Percentiles rank a stretch among this genome's conserved stretches.
These are phyloP conservation scores for Iguana delicatissima DNA, from an alignment of 2,797 vertebrate species.

Conservation along the genomic window DNA sequence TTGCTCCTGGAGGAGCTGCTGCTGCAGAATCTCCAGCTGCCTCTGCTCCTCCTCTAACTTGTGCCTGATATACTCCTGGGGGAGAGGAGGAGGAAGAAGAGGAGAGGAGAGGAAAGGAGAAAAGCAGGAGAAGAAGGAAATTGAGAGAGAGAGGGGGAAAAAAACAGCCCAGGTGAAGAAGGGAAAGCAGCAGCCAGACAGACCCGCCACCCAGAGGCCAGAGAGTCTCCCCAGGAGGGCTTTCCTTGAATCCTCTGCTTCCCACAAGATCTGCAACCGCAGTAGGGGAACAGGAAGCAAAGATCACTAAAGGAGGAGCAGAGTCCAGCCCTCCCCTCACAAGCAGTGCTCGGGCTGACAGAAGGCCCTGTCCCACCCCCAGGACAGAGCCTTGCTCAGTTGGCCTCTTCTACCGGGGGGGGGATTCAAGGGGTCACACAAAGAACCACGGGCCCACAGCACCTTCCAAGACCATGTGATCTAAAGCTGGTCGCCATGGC, in stretches of 20 bases:
- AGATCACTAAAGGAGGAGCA: too few species aligned
- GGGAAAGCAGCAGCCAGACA: background rate
- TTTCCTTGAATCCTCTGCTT: background rate
- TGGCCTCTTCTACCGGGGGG: background rate
- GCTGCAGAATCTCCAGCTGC: conserved; percentile 95
- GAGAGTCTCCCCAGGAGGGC: too few species aligned
- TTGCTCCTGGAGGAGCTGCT: conserved; percentile 96
- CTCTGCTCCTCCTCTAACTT: conserved; percentile 96
- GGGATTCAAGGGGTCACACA: background rate
- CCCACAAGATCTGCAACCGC: background rate
- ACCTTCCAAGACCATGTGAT: too few species aligned
- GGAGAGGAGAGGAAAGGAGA: conserved; percentile 34
- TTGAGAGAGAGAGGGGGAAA: conserved; percentile 32
- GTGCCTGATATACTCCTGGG: conserved; percentile 94
- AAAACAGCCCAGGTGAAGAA: background rate
- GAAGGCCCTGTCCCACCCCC: too few species aligned
- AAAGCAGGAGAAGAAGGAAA: background rate
- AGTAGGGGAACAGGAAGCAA: background rate
- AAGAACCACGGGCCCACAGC: background rate
- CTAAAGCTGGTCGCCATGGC: background rate
- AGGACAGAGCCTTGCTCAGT: too few species aligned
- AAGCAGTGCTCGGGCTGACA: too few species aligned
- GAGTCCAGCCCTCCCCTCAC: too few species aligned
- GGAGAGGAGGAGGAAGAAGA: conserved; percentile 28
- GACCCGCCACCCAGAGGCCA: background rate